Percentiles rank a stretch among this genome's conserved stretches.
Conservation (phyloP, 2,888 invertebrate genomes). For the Netelia melanura region DNA sequence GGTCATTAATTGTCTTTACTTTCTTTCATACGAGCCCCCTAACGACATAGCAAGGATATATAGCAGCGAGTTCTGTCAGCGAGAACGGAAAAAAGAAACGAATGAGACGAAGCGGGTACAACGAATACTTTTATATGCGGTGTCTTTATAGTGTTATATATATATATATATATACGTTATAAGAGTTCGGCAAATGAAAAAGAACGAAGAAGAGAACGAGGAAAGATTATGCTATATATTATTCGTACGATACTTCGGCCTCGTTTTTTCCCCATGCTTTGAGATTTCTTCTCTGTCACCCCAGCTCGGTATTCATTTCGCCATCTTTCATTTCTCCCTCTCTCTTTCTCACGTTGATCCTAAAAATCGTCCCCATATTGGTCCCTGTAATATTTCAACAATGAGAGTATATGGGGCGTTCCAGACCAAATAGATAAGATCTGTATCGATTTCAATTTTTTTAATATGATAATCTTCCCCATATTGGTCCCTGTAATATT, state of each 20-base stretch:
- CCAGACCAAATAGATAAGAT: too few relatives aligned
- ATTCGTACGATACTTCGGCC: neutral
- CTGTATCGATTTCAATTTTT: too few relatives aligned
- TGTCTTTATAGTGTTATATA: constrained; percentile 40
- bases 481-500: too few relatives aligned
- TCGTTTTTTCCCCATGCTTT: neutral
- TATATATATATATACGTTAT: constrained; percentile 2
- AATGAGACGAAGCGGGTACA: constrained; percentile 32
- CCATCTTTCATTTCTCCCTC: constrained; percentile 2
- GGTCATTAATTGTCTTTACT: constrained; percentile 54
- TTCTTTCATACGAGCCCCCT: constrained; percentile 39
- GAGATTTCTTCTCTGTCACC: neutral
- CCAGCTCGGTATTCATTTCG: neutral
- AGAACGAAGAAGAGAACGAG: neutral
- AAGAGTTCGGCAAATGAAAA: neutral
- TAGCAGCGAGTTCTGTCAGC: constrained; percentile 27
- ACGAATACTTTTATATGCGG: constrained; percentile 52
- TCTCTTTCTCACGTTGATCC: neutral
- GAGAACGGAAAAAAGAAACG: neutral
- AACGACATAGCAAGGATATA: constrained; percentile 32
- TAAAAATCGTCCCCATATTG: neutral
- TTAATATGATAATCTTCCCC: neutral
- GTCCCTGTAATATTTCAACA: too few relatives aligned
- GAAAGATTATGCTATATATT: neutral
- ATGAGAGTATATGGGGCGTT: too few relatives aligned